Evolutionary conservation across 2,113 vertebrate species (phyloP), one percentile per base, ranked within the genome.

Genomic region (Shinisaurus crocodilurus): DNA sequence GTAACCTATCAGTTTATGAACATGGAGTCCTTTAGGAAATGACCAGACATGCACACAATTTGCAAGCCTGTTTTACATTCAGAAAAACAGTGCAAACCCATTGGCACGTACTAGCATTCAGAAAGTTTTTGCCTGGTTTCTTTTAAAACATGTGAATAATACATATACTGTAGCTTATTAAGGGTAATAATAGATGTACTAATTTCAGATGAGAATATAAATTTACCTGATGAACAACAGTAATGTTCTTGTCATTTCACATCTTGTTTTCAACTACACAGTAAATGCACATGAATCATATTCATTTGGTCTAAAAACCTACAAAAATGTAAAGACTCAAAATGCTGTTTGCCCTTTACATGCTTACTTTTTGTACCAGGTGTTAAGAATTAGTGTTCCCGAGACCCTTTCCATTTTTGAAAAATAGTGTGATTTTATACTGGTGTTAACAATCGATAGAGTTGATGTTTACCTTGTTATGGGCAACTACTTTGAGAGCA

Each of bases 401-500:
- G 6, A 50, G 12, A 45, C 34, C 8, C 43, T 20, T 13, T 6
- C 50, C 40, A 48, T 37, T 80, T 50, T 67, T 81, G 23, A n/a
- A 79, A 45, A 65, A 37, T 18, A 43, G 34, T 67, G 18, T 34
- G 23, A 88, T 27, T 67, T 34, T 79, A 79, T 45, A 65, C 32
- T 54, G 25, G n/a, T 32, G 45, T 82, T 63, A 81, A 40, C 6
- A 29, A 70, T 27, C 54, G 12, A 67, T 25, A 34, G n/a, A 86
- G 65, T 0, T 32, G 70, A 90, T 88, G 90, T 93, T 96, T 94
- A 99, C 99, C 99, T 99, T 99, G 96, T 98, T 99, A 94, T 99
- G 97, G 88, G 99, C 99, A 89, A 99, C 99, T 1, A 99, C 97
- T 97, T 99, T 99, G 82, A 99, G 98, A 77, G 99, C 98, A 94